phyloP scores from a whole-genome alignment of 2,797 vertebrate genomes.

The Eutrigla gurnardus region DNA sequence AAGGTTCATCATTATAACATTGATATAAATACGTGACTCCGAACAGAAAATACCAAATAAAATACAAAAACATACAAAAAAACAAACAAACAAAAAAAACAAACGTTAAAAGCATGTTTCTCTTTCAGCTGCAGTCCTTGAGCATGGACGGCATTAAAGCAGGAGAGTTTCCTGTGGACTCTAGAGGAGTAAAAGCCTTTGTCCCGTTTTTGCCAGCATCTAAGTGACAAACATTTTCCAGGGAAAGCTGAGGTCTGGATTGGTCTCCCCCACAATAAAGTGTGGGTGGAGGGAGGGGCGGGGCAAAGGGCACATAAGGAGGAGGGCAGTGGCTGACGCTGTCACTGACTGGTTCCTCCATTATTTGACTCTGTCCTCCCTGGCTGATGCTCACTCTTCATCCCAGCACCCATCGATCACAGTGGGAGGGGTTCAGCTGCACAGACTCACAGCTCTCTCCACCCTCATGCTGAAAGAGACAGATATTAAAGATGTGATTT shows the following conservation, averaged over 20 bases:
- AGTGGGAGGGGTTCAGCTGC: slow-evolving; percentile 79
- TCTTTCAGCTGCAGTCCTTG: slow-evolving; percentile 27
- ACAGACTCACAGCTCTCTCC: slow-evolving; percentile 77
- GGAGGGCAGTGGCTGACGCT: slow-evolving; percentile 11
- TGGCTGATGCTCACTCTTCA: slow-evolving; percentile 33
- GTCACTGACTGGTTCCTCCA: slow-evolving; percentile 32
- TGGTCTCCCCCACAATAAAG: slow-evolving; percentile 11
- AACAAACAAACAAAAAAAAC: slow-evolving; percentile 76
- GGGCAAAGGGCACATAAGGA: slow-evolving; percentile 35
- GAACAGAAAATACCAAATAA: slow-evolving; percentile 72
- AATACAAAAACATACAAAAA: slow-evolving; percentile 77
- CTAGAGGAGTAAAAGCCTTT: slow-evolving; percentile 35
- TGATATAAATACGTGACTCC: slow-evolving; percentile 76
- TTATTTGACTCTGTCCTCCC: not conserved
- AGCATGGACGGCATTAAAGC: slow-evolving; percentile 44
- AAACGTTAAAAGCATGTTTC: slow-evolving; percentile 54
- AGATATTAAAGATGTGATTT: not conserved
- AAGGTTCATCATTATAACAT: slow-evolving; percentile 68
- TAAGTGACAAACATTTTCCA: slow-evolving; percentile 9
- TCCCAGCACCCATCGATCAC: slow-evolving; percentile 73
- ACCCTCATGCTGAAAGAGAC: slow-evolving; percentile 61
- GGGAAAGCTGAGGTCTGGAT: slow-evolving; percentile 26
- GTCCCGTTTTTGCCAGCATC: slow-evolving; percentile 38
- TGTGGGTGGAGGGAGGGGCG: not conserved
- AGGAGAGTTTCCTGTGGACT: slow-evolving; percentile 45